Evolutionary conservation across 2,888 invertebrate species (phyloP).

Genomic region (Diaprepes abbreviatus): DNA sequence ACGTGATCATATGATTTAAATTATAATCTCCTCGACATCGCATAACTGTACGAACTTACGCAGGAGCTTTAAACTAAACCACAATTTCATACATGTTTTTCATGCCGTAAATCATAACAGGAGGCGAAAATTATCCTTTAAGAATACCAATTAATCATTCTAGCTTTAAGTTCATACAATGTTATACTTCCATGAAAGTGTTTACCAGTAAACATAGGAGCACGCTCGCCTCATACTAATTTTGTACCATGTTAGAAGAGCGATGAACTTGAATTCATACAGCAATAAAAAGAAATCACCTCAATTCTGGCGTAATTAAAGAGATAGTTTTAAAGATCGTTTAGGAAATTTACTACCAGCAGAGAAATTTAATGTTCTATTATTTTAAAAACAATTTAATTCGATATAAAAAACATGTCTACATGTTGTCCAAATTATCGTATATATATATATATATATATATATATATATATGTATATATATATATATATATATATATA

Average conservation of each 20-base stretch:
- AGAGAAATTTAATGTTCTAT: too few relatives aligned
- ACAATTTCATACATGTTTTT: constrained; percentile 35
- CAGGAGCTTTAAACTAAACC: constrained; percentile 31
- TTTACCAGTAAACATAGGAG: constrained; percentile 34
- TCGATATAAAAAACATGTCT: too few relatives aligned
- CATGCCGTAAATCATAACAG: constrained; percentile 34
- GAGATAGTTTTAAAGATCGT: background rate
- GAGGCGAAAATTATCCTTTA: constrained; percentile 38
- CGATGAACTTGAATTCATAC: constrained; percentile 32
- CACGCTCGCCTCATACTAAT: constrained; percentile 41
- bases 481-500: too few relatives aligned
- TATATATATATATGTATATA: too few relatives aligned
- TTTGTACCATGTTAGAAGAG: constrained; percentile 34
- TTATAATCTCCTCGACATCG: constrained; percentile 6
- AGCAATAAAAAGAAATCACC: constrained; percentile 30
- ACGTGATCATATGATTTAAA: constrained; percentile 5
- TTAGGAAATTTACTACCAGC: background rate
- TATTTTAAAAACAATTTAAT: too few relatives aligned
- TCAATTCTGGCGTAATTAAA: background rate
- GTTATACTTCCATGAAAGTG: constrained; percentile 35
- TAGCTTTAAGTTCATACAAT: constrained; percentile 23
- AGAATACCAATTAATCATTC: constrained; percentile 42
- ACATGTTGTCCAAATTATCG: too few relatives aligned
- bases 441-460: too few relatives aligned
- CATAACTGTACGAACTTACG: constrained; percentile 25